Base-by-base conservation (phyloP, 2,113 vertebrate genomes). In the Rhadina sibilatrix region DNA sequence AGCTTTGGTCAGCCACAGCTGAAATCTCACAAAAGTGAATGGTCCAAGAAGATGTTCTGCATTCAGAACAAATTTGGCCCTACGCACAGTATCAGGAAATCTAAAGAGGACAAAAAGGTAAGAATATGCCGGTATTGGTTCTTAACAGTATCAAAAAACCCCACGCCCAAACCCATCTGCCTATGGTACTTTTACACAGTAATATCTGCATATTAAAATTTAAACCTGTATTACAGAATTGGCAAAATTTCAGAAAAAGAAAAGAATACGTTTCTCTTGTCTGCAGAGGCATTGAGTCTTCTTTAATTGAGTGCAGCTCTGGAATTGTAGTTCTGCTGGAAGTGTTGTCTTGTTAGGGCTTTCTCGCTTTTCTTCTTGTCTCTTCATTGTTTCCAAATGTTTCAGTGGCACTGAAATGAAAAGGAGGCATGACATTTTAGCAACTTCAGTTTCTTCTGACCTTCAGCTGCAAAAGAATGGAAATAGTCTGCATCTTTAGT, bases 21-120 rank as follows among this genome's bases (percentile, higher is more conserved):
- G 31, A 95, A 97, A 10, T 68, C 97, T 53, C 99, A 98, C 76
- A 99, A 98, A 84, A 98, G 98, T 49, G 99, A 99, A 93, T 99
- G 99, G 99, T 96, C 99, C 52, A 98, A 98, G 97, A 99, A 98
- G 97, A 97, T 99, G 49, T 99, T 99, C 52, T 99, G 98, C n/a
- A 95, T 97, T 49, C 98, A 98, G 68, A 98, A 96, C 93, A 96
- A 97, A 47, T 98, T 98, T 23, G 97, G 97, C 13, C 98, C 98
- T 30, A 98, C 98, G 3, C 98, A 98, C 91, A 97, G 97, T 52
- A 94, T 97, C 44, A 98, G 98, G 66, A 99, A 98, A 82, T 76
- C 94, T 30, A 99, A 98, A 96, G 99, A 99, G 10, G 98, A 99
- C 66, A 99, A 98, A 94, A 99, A 99, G 99, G 99, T 99, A 98